A percentile compares a stretch with the other conserved stretches of the same genome.
Evolutionary conservation across 2,888 invertebrate species (phyloP).

Genomic region (Ophion ellenae): DNA sequence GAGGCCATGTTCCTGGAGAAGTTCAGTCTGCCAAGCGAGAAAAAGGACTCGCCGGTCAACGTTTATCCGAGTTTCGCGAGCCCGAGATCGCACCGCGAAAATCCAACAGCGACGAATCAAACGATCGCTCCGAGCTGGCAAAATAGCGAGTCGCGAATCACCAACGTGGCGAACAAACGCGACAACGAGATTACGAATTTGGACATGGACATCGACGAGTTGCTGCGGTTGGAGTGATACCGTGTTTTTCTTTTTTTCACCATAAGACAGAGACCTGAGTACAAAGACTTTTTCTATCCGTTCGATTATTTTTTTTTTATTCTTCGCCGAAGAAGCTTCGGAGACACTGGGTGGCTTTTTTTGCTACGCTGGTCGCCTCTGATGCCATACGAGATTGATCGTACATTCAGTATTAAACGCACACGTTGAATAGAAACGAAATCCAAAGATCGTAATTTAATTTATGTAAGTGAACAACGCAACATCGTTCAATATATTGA

Average conservation of each 20-base stretch:
- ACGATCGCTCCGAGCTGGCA: slow-evolving; percentile 73
- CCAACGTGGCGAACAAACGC: neutral
- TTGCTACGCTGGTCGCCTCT: no score
- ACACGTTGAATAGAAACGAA: neutral
- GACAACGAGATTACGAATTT: slow-evolving; percentile 73
- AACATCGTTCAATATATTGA: neutral
- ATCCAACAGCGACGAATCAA: slow-evolving; percentile 60
- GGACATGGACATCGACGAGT: slow-evolving; percentile 78
- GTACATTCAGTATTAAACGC: slow-evolving; percentile 13
- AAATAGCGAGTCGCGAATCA: slow-evolving; percentile 29
- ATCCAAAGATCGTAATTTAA: neutral
- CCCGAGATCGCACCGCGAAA: slow-evolving; percentile 25
- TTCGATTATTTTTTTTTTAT: neutral
- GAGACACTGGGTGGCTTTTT: no score
- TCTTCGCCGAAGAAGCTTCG: neutral
- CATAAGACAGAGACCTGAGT: slow-evolving; percentile 24
- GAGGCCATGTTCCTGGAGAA: slow-evolving; percentile 79
- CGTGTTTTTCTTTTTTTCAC: neutral
- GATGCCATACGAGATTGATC: neutral
- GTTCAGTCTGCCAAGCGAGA: slow-evolving; percentile 29
- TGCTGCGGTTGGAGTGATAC: slow-evolving; percentile 74
- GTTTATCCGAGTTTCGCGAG: neutral
- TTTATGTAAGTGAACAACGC: neutral
- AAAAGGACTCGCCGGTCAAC: neutral
- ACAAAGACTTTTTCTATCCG: slow-evolving; percentile 29